Evolutionary conservation across 1,140 invertebrate species (phyloP).

Genomic region (Ceratoteleas bidentatus): DNA sequence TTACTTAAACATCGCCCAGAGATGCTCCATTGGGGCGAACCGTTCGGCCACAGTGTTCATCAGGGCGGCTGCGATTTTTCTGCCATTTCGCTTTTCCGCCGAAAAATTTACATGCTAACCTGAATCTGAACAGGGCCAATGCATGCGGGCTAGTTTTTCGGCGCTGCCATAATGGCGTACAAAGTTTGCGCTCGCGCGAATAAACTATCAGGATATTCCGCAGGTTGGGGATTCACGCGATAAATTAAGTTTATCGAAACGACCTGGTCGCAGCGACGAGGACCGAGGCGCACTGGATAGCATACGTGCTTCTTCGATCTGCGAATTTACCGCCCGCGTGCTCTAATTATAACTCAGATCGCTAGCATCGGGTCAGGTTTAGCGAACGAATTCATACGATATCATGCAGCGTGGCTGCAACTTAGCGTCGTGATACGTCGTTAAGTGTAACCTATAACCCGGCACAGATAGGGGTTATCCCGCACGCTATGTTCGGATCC

Average conservation of each 20-base stretch:
- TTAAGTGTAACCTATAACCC: constrained; percentile 27
- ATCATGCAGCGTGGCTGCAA: constrained; percentile 22
- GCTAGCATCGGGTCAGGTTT: constrained; percentile 53
- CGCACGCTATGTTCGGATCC: no score
- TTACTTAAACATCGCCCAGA: no score
- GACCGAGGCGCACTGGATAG: constrained; percentile 34
- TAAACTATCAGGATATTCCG: constrained; percentile 52
- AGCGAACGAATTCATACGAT: constrained; percentile 45
- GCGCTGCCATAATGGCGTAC: no score
- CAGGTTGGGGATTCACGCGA: constrained; percentile 35
- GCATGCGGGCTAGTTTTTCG: no score
- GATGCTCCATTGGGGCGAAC: no score
- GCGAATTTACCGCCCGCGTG: constrained; percentile 42
- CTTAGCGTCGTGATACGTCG: constrained; percentile 29
- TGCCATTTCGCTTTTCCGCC: no score
- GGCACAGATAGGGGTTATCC: not conserved
- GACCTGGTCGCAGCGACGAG: constrained; percentile 29
- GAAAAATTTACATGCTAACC: no score
- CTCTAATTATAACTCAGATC: constrained; percentile 60
- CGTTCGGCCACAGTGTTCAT: no score
- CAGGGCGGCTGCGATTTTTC: no score
- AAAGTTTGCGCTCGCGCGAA: constrained; percentile 33
- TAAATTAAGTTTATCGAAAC: constrained; percentile 68
- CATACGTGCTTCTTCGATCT: constrained; percentile 55
- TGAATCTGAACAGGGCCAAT: no score